phyloP scores from a whole-genome alignment of 2,113 vertebrate species.

The Apteryx owenii region DNA sequence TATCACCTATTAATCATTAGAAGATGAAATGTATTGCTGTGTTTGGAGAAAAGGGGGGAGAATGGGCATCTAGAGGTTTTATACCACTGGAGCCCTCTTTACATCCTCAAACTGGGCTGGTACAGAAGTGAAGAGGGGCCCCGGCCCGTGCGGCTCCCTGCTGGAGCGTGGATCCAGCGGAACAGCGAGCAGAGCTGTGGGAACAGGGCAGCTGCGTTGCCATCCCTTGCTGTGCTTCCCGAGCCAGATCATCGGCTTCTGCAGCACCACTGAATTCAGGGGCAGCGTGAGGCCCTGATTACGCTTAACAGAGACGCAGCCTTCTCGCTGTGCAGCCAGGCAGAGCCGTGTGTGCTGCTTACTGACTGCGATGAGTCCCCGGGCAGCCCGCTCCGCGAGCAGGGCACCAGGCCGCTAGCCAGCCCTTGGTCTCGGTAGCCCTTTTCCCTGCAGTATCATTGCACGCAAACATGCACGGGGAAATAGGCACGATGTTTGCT shows the following conservation, averaged over 20 bases:
- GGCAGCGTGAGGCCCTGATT: background rate
- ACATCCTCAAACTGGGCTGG: background rate
- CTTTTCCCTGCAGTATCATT: background rate
- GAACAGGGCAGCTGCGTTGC: background rate
- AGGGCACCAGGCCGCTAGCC: background rate
- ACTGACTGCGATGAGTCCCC: fast-evolving
- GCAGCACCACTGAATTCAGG: background rate
- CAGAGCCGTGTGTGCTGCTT: background rate
- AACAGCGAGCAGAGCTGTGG: background rate
- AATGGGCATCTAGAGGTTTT: background rate
- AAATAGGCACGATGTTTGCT: background rate
- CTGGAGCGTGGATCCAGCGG: background rate
- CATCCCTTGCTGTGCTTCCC: background rate
- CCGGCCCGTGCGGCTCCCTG: background rate
- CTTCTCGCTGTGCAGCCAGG: background rate
- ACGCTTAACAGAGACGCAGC: fast-evolving
- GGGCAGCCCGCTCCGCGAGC: background rate
- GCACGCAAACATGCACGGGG: fast-evolving
- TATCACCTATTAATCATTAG: background rate
- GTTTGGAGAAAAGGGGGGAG: background rate
- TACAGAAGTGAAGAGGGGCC: background rate
- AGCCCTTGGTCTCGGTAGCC: fast-evolving
- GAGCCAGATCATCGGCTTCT: background rate
- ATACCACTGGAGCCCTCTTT: background rate
- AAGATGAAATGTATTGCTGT: background rate